Percentiles rank a stretch among this genome's conserved stretches.
phyloP scores from a whole-genome alignment of 2,113 vertebrate genomes.

The Taurulus bubalis region DNA sequence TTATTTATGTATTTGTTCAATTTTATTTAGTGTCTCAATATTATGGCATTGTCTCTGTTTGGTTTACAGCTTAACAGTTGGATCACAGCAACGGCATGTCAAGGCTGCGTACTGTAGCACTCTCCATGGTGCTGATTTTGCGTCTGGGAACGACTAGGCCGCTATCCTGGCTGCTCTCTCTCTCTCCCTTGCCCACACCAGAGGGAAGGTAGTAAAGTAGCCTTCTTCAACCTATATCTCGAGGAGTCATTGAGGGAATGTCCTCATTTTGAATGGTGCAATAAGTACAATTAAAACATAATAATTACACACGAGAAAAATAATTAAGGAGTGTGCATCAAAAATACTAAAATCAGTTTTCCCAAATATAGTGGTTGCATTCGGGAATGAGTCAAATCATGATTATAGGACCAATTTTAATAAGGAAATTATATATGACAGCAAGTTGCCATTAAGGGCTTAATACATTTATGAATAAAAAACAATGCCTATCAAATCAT shows the following conservation, averaged over 20 bases:
- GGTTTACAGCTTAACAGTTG: background rate
- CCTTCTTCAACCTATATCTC: background rate
- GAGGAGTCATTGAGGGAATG: background rate
- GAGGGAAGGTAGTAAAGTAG: background rate
- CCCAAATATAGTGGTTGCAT: background rate
- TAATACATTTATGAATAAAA: no score
- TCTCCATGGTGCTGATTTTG: slow-evolving; percentile 38
- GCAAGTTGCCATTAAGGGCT: no score
- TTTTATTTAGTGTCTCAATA: background rate
- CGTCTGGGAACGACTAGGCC: background rate
- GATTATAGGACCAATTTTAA: background rate
- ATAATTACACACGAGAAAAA: no score
- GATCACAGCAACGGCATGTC: background rate
- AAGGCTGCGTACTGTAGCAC: background rate
- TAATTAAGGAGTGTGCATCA: background rate
- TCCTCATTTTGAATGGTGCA: background rate
- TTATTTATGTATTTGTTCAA: background rate
- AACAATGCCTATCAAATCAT: background rate
- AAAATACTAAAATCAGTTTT: background rate
- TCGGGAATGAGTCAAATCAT: background rate
- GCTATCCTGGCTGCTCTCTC: background rate
- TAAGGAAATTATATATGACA: no score
- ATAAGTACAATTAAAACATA: background rate
- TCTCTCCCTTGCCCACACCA: background rate
- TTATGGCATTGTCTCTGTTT: background rate